Percentiles rank a stretch among this genome's conserved stretches.
Evolutionary conservation across 2,113 vertebrate genomes (phyloP).

Genomic region (Oreochromis tanganicae): DNA sequence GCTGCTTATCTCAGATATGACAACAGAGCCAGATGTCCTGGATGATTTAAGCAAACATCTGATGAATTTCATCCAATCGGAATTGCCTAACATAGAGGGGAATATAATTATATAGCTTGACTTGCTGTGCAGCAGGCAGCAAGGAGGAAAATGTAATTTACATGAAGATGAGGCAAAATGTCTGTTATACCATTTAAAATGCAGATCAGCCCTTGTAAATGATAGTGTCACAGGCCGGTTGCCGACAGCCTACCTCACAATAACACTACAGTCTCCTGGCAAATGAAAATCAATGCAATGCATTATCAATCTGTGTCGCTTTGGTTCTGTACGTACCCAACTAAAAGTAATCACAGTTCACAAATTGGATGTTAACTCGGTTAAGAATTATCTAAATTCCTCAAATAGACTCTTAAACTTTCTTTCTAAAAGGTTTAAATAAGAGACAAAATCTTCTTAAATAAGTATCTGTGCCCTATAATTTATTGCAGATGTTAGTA

Average conservation of each 20-base stretch:
- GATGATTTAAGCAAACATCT: constrained; percentile 15
- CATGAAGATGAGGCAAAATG: constrained; percentile 26
- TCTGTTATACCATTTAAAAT: constrained; percentile 19
- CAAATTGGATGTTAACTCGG: not conserved
- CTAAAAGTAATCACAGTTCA: not conserved
- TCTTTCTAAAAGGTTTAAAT: not conserved
- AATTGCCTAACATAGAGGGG: not conserved
- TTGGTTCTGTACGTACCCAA: not conserved
- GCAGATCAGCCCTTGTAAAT: not conserved
- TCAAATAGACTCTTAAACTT: not conserved
- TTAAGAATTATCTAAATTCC: not conserved
- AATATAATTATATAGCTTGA: constrained; percentile 9
- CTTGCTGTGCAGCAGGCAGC: not conserved
- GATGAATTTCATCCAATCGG: constrained; percentile 21
- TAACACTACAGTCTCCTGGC: not conserved
- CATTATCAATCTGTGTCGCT: not conserved
- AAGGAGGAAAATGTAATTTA: constrained; percentile 17
- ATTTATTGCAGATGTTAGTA: not conserved
- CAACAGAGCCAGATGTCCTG: constrained; percentile 48
- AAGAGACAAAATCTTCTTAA: not conserved
- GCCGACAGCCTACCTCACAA: not conserved
- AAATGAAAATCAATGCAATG: not conserved
- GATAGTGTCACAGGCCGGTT: not conserved
- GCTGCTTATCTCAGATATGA: constrained; percentile 40
- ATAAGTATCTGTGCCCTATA: not conserved